Conservation (phyloP, 1,140 invertebrate species). For the Drosophila eugracilis region DNA sequence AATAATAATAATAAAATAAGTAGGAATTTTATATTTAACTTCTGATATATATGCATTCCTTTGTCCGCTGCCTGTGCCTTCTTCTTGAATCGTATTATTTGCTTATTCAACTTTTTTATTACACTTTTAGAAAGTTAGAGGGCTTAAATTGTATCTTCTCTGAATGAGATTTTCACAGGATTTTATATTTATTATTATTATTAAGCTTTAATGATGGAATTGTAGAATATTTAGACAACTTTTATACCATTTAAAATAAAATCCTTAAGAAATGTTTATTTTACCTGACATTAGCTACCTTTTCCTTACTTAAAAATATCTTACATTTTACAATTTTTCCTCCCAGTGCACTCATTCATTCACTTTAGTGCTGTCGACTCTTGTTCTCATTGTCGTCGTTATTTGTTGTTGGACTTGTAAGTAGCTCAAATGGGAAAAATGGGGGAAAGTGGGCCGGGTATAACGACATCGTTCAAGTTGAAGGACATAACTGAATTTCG, state of each 20-base stretch:
- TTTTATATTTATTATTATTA: not conserved
- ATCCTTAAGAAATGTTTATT: too few species aligned
- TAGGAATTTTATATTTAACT: conserved; percentile 2
- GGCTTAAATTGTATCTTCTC: too few species aligned
- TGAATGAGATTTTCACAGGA: not conserved
- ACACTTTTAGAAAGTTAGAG: conserved; percentile 4
- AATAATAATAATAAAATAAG: conserved; percentile 7
- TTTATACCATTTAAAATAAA: too few species aligned
- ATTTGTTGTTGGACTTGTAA: conserved; percentile 49
- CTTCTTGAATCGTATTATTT: conserved; percentile 16
- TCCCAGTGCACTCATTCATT: conserved; percentile 23
- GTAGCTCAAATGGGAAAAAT: conserved; percentile 45
- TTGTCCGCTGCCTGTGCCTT: not conserved
- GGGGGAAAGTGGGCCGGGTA: conserved; percentile 11
- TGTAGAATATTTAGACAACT: not conserved
- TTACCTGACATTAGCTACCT: too few species aligned
- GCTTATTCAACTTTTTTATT: conserved; percentile 29
- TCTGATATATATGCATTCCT: conserved; percentile 7
- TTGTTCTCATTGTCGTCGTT: conserved; percentile 50
- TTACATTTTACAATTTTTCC: not conserved
- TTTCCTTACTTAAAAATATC: not conserved
- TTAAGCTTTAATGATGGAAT: not conserved
- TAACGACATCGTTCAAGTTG: conserved; percentile 67
- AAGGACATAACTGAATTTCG: conserved; percentile 65
- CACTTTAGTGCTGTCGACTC: conserved; percentile 34